Evolutionary conservation across 2,797 vertebrate genomes (phyloP), one percentile per base, ranked within the genome.

Genomic region (Onychomys leucogaster): DNA sequence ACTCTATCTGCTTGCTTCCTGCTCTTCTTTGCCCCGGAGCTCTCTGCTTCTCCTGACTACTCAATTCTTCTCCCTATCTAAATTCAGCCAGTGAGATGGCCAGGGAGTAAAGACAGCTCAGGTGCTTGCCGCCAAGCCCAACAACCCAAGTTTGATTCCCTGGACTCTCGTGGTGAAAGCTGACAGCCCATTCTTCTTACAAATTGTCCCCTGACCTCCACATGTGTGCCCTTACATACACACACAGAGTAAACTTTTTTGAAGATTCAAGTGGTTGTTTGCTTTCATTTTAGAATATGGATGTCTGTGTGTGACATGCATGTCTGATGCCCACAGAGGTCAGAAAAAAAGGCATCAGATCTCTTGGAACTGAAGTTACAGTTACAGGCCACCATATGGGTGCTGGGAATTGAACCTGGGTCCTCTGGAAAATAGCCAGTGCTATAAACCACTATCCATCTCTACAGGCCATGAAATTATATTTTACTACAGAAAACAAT

Each of bases 21-120:
- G 87, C 83, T 49, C 59, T 65, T 80, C 69, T 49, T 95, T 37
- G 90, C 83, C 73, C 52, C 89, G 37, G 87, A 95, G 61, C 34
- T 3, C 52, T 90, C 71, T 92, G 43, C 41, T 85, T 49, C 37
- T 55, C 21, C 67, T 13, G 21, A 77, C 61, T 80, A 77, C 61
- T 80, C 41, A 95, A 88, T 80, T 84, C 61, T 12, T 84, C 85
- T 77, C 78, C 69, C 23, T 59, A 69, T 46, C 25, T 92, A 71
- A 91, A 91, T 90, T 73, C 14, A 25, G 19, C 21, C 32, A 86
- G 32, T 25, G 63, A 16, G 83, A 27, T 9, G 83, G 43, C 63
- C 63, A 9, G 29, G 21, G 83, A 52, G 21, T n/a, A n/a, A 52
- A 52, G 52, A 52, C 52, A 52, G 52, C 55, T 55, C 55, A 69